Evolutionary conservation across 37 sponge, comb jelly and placozoan species (phyloP).

Genomic region (Petrosia ficiformis): DNA sequence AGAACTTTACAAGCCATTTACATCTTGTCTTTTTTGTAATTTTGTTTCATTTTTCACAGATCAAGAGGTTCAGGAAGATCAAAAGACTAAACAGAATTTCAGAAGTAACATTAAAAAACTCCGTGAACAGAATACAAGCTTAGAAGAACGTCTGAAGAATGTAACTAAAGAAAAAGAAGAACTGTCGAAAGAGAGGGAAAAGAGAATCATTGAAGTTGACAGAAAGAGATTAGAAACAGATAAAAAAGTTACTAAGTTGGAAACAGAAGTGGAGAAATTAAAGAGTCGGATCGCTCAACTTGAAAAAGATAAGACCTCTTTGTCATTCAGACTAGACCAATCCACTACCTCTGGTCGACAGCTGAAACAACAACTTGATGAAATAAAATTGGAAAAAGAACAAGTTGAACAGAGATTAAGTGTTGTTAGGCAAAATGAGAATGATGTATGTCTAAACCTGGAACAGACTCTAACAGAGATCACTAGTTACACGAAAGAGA

Average conservation of each 20-base stretch:
- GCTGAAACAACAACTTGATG: conserved; percentile 1
- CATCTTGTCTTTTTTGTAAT: too few relatives aligned
- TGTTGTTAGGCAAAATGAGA: background rate
- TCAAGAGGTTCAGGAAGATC: conserved; percentile 31
- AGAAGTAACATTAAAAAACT: conserved; percentile 28
- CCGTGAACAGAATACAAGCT: conserved; percentile 33
- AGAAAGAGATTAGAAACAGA: background rate
- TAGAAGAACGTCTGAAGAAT: conserved; percentile 12
- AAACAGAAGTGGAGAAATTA: background rate
- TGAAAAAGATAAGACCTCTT: background rate
- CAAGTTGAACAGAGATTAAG: background rate
- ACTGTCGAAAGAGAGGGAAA: conserved; percentile 7
- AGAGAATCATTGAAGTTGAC: conserved; percentile 1
- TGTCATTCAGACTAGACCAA: background rate
- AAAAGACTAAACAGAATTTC: conserved; percentile 47
- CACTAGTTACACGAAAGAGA: too few relatives aligned
- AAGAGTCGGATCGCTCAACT: background rate
- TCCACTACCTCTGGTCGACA: background rate
- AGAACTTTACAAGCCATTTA: too few relatives aligned
- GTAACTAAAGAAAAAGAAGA: conserved; percentile 2
- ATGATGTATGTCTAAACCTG: too few relatives aligned
- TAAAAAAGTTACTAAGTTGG: background rate
- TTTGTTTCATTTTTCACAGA: background rate
- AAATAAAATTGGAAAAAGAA: conserved; percentile 3
- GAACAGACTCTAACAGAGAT: too few relatives aligned